phyloP scores from a whole-genome alignment of 1,140 invertebrate genomes.

The Drosophila nikananu region DNA sequence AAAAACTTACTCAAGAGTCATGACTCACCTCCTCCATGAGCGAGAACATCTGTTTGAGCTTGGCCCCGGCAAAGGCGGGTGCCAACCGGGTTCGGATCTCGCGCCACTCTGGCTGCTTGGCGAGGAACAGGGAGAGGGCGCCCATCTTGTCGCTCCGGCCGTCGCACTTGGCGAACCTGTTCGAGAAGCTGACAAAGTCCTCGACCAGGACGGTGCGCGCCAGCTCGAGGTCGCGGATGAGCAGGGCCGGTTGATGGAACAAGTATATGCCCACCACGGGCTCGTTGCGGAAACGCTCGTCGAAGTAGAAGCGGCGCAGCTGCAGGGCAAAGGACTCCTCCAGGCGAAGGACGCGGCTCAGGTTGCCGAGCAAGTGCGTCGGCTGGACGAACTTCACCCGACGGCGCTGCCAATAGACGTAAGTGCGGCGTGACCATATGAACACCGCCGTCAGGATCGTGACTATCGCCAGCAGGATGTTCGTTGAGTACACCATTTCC shows the following conservation, averaged over 20 bases:
- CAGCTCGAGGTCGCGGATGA: constrained; percentile 86
- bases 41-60: constrained; percentile 87
- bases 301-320: constrained; percentile 75
- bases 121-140: constrained; percentile 78
- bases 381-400: constrained; percentile 82
- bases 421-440: constrained; percentile 82
- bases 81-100: constrained; percentile 86
- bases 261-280: constrained; percentile 85
- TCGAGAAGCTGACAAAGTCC: constrained; percentile 85
- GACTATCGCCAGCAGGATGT: constrained; percentile 74
- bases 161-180: constrained; percentile 77
- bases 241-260: constrained; percentile 85
- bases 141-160: constrained; percentile 72
- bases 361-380: constrained; percentile 71
- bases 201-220: constrained; percentile 86
- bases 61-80: constrained; percentile 87
- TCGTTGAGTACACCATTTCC: constrained; percentile 70
- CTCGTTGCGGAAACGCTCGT: constrained; percentile 70
- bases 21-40: constrained; percentile 85
- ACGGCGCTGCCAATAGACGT: constrained; percentile 81
- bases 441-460: constrained; percentile 77
- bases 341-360: constrained; percentile 72
- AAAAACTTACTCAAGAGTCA: background rate
- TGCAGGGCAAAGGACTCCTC: constrained; percentile 76
- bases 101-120: constrained; percentile 86